phyloP scores from a whole-genome alignment of 2,797 vertebrate species.

The Meda fulgida region DNA sequence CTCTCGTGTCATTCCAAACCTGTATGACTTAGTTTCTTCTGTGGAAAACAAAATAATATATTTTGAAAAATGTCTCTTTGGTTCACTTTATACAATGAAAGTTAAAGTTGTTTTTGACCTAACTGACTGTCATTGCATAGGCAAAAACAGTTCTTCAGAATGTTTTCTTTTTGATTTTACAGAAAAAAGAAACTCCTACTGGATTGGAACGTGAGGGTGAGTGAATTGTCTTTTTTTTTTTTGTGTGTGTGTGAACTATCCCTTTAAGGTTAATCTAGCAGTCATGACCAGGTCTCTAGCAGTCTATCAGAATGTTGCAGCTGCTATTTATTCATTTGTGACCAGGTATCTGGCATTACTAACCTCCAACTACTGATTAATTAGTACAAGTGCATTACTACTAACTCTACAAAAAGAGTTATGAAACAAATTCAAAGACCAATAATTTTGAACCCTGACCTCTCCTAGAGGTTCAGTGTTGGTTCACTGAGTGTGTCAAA shows the following conservation, averaged over 20 bases:
- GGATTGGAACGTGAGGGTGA: neutral
- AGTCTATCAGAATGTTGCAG: neutral
- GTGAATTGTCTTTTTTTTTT: neutral
- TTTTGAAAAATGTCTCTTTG: neutral
- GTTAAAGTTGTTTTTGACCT: neutral
- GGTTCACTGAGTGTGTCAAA: constrained; percentile 24
- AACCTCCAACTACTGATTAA: neutral
- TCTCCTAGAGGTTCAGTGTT: constrained; percentile 3
- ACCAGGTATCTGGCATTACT: neutral
- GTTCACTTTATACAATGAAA: neutral
- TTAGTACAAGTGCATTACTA: neutral
- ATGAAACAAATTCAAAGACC: neutral
- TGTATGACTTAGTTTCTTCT: neutral
- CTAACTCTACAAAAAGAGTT: neutral
- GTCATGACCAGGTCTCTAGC: too few relatives aligned
- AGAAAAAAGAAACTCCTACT: neutral
- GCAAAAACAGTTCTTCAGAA: constrained; percentile 2
- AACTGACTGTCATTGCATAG: neutral
- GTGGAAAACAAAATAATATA: neutral
- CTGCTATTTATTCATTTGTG: neutral
- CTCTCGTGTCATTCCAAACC: neutral
- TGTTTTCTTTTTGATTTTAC: neutral
- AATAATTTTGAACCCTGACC: constrained; percentile 13
- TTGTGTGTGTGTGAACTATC: neutral
- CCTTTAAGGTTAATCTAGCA: neutral